Conservation (phyloP, 2,888 invertebrate species). For the Hypena proboscidalis region DNA sequence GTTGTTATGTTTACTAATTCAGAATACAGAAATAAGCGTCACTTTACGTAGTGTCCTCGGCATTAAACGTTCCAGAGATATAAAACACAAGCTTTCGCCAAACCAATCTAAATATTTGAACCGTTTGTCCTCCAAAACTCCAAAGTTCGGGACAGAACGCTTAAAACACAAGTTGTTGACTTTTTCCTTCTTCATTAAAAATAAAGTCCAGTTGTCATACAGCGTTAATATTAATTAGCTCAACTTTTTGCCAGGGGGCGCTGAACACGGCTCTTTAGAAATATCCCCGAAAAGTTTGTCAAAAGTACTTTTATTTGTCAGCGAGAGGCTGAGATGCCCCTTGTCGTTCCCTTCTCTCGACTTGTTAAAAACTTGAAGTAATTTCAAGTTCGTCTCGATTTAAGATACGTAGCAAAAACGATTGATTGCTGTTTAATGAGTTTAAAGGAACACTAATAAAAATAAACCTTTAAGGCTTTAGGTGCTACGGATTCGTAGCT, state of each 20-base stretch:
- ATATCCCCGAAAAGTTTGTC: conserved; percentile 28
- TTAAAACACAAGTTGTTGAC: conserved; percentile 8
- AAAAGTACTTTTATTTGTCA: conserved; percentile 26
- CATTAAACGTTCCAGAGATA: no score
- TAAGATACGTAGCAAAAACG: conserved; percentile 16
- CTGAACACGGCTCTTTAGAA: conserved; percentile 10
- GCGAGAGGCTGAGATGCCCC: conserved; percentile 5
- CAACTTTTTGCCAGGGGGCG: conserved; percentile 7
- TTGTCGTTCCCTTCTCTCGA: background rate
- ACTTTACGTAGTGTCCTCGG: no score
- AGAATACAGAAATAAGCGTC: no score
- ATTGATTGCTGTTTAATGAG: conserved; percentile 30
- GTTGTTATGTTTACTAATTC: no score
- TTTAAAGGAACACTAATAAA: conserved; percentile 7
- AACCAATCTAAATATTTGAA: no score
- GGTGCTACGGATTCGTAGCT: background rate
- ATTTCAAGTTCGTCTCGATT: conserved; percentile 13
- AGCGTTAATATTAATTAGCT: conserved; percentile 38
- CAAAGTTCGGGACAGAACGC: background rate
- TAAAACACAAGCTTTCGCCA: no score
- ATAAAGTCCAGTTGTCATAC: conserved; percentile 22
- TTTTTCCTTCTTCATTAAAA: conserved; percentile 25
- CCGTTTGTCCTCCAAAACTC: no score
- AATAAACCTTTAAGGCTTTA: conserved; percentile 5
- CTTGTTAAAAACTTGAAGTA: conserved; percentile 23